Evolutionary conservation across 1,140 invertebrate genomes (phyloP).

Genomic region (Rhynchophorus ferrugineus): DNA sequence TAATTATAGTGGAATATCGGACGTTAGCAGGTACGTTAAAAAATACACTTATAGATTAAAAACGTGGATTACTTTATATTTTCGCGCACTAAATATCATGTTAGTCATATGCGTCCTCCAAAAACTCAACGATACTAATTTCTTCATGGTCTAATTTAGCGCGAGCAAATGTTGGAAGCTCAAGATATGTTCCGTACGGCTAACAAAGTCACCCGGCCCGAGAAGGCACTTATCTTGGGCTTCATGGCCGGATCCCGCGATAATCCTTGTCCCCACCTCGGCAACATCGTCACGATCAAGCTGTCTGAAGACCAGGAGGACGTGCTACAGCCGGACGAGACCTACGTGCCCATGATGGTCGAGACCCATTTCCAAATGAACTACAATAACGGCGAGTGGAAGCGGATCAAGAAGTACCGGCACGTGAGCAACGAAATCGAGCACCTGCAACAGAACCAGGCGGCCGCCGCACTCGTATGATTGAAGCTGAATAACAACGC

Average conservation of each 20-base stretch:
- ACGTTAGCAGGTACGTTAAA: no score
- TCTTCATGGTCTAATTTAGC: no score
- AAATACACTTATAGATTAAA: no score
- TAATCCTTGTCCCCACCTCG: constrained; percentile 89
- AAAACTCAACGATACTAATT: no score
- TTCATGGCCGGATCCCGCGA: constrained; percentile 96
- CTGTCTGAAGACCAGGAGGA: constrained; percentile 82
- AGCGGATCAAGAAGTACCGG: constrained; percentile 77
- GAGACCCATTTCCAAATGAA: constrained; percentile 97
- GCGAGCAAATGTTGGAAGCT: constrained; percentile 93
- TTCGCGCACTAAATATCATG: no score
- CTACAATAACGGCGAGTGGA: constrained; percentile 91
- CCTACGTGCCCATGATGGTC: constrained; percentile 66
- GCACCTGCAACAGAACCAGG: constrained; percentile 30
- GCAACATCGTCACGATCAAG: constrained; percentile 88
- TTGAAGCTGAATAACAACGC: constrained; percentile 16
- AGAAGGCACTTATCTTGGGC: constrained; percentile 93
- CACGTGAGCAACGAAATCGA: constrained; percentile 51
- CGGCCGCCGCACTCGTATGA: constrained; percentile 31
- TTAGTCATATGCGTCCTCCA: no score
- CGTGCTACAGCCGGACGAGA: constrained; percentile 66
- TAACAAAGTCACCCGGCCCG: constrained; percentile 89
- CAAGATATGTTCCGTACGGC: constrained; percentile 96
- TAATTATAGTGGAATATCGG: no score
- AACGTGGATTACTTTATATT: no score